phyloP scores from a whole-genome alignment of 2,797 vertebrate genomes.

The Microtus obscurus region DNA sequence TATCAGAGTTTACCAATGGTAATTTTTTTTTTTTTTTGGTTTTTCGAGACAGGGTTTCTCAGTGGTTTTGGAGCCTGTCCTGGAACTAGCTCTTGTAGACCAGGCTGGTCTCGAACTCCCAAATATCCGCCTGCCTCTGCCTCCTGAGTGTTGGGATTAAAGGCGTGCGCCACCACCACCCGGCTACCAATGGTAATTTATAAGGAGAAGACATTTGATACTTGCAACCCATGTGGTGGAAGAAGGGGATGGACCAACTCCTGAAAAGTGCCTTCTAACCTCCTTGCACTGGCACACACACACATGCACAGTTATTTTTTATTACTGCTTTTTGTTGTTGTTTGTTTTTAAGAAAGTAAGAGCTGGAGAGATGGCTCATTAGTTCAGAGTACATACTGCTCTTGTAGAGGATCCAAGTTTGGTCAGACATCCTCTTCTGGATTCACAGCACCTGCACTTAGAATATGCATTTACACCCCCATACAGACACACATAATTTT shows the following conservation, averaged over 20 bases:
- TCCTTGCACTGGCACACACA: neutral
- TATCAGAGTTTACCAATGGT: conserved; percentile 16
- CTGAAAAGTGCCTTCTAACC: neutral
- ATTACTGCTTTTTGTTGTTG: neutral
- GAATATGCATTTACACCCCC: neutral
- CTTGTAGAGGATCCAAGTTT: neutral
- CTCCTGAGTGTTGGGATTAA: no score
- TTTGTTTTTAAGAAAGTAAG: neutral
- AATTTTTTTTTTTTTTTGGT: no score
- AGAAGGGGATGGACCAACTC: neutral
- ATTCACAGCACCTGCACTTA: neutral
- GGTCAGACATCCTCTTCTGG: neutral
- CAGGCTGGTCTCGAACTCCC: no score
- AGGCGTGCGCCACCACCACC: no score
- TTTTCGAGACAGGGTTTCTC: no score
- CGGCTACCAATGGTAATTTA: conserved; percentile 19
- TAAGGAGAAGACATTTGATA: neutral
- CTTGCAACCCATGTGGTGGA: neutral
- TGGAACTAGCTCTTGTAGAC: no score
- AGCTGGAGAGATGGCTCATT: neutral
- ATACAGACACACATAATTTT: neutral
- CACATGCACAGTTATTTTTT: neutral
- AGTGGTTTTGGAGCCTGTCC: no score
- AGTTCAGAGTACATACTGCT: neutral
- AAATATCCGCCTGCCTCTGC: no score